Percentiles rank a stretch among this genome's conserved stretches.
Conservation (phyloP, 1,140 invertebrate species). For the Glossosoma conforme region DNA sequence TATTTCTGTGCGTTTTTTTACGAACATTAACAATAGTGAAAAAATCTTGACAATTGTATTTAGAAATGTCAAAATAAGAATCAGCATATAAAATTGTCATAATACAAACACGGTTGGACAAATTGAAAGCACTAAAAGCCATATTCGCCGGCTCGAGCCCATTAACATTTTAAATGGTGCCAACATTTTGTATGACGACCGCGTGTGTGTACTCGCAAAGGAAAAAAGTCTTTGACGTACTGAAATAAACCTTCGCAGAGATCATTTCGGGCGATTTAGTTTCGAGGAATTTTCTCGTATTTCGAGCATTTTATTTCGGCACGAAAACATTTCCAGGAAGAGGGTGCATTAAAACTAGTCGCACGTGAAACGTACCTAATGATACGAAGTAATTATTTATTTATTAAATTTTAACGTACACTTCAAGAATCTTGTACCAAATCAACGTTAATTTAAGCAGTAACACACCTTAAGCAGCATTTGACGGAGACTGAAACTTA, state of each 20-base stretch:
- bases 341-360: slow-evolving; percentile 8
- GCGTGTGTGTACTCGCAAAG: slow-evolving; percentile 6
- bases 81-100: background rate
- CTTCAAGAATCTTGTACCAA: too few species aligned
- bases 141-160: background rate
- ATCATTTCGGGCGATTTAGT: slow-evolving; percentile 17
- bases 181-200: too few species aligned
- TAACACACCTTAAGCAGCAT: too few species aligned
- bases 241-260: slow-evolving; percentile 17
- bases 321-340: slow-evolving; percentile 14
- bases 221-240: slow-evolving; percentile 11
- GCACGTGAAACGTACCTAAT: background rate
- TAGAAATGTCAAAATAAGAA: too few species aligned
- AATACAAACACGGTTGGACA: slow-evolving; percentile 15
- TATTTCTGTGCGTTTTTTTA: too few species aligned
- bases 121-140: slow-evolving; percentile 18
- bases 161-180: slow-evolving; percentile 16
- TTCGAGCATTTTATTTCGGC: slow-evolving; percentile 12
- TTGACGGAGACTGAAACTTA: too few species aligned
- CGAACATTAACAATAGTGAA: too few species aligned
- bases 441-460: too few species aligned
- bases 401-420: too few species aligned
- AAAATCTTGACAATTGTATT: too few species aligned
- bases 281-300: slow-evolving; percentile 13
- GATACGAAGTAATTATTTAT: too few species aligned